These are phyloP conservation scores for Nebria brevicollis DNA, from an alignment of 2,888 invertebrate species.

Conservation along the genomic window DNA sequence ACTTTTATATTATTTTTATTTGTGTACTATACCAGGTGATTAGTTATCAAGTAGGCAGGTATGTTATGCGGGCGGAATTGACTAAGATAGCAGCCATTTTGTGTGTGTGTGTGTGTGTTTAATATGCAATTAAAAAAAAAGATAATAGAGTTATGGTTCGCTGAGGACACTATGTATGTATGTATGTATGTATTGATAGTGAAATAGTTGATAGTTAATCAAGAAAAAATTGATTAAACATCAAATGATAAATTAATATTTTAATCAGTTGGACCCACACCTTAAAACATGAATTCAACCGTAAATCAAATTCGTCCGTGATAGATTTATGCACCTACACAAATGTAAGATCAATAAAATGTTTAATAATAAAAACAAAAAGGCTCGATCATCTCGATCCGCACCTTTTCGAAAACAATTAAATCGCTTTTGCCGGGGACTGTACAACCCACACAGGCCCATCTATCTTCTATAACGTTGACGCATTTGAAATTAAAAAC, in stretches of 20 bases:
- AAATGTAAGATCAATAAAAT: conserved; percentile 25
- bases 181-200: too few relatives aligned
- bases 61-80: conserved; percentile 38
- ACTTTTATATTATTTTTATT: conserved; percentile 3
- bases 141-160: conserved; percentile 27
- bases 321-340: conserved; percentile 27
- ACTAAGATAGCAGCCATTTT: conserved; percentile 29
- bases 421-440: conserved; percentile 60
- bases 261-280: not conserved
- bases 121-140: conserved; percentile 25
- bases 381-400: not conserved
- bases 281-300: not conserved
- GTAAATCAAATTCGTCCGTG: not conserved
- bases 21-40: not conserved
- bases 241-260: not conserved
- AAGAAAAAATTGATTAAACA: not conserved
- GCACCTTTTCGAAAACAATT: conserved; percentile 58
- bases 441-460: conserved; percentile 62
- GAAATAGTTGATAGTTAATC: too few relatives aligned
- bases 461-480: conserved; percentile 65
- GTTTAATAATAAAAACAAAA: conserved; percentile 20
- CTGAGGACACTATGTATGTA: not conserved
- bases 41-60: conserved; percentile 25
- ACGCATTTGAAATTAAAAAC: conserved; percentile 65
- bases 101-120: conserved; percentile 8